A percentile compares a stretch with the other conserved stretches of the same genome.
phyloP scores from a whole-genome alignment of 2,113 vertebrate species.

The Phoenicopterus ruber region DNA sequence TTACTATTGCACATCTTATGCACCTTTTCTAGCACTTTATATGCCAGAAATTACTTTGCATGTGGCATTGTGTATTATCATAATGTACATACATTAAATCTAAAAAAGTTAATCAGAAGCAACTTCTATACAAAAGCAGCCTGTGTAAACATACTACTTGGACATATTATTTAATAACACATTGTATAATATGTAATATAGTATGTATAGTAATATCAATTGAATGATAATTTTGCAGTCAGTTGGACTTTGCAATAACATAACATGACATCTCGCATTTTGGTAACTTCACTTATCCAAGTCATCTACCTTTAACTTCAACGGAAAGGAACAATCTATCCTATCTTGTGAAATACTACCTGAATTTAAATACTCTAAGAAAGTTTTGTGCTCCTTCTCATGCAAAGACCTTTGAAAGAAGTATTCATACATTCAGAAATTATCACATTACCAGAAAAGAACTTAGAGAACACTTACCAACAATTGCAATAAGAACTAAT shows the following conservation, averaged over 20 bases:
- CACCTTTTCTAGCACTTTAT: neutral
- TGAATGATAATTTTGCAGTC: neutral
- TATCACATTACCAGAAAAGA: neutral
- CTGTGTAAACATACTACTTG: neutral
- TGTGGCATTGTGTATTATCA: neutral
- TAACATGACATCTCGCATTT: neutral
- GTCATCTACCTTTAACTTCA: neutral
- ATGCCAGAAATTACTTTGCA: neutral
- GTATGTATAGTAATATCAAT: neutral
- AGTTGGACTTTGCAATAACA: neutral
- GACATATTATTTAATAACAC: neutral
- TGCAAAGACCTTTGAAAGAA: neutral
- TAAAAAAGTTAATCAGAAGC: neutral
- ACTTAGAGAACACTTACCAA: neutral
- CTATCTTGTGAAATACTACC: neutral
- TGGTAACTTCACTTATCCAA: neutral
- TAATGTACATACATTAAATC: neutral
- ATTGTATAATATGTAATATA: neutral
- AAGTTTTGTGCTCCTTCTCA: neutral
- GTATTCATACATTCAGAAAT: neutral
- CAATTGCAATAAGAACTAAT: neutral
- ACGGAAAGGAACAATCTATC: neutral
- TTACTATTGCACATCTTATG: neutral
- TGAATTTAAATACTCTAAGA: neutral
- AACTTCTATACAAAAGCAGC: neutral